Conservation (phyloP, 2,888 invertebrate genomes). For the Lucinisca nassula region DNA sequence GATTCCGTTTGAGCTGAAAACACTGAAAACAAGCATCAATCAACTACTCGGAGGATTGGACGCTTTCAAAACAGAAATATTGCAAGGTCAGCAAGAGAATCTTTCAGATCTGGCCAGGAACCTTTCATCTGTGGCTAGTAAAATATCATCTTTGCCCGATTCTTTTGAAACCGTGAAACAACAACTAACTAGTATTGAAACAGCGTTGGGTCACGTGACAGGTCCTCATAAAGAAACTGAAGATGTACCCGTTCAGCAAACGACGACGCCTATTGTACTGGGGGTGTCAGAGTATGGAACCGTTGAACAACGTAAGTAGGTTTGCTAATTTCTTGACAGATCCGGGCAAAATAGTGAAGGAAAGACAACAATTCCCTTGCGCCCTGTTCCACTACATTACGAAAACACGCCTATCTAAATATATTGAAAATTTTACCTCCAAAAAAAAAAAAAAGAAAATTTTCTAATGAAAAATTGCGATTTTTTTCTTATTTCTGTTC, state of each 20-base stretch:
- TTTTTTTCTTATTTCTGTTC: too few species aligned
- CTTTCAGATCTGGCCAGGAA: not conserved
- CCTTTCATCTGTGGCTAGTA: not conserved
- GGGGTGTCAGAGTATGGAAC: too few species aligned
- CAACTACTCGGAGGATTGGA: not conserved
- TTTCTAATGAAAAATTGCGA: too few species aligned
- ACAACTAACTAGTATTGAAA: not conserved
- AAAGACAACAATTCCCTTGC: too few species aligned
- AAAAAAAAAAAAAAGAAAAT: too few species aligned
- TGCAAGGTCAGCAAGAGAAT: not conserved
- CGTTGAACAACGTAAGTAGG: too few species aligned
- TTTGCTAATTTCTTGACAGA: too few species aligned
- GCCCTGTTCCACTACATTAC: too few species aligned
- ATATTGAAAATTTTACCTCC: too few species aligned
- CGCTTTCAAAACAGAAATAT: not conserved
- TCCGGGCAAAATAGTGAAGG: too few species aligned
- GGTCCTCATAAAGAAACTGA: not conserved
- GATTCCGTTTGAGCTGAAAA: not conserved
- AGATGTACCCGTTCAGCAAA: not conserved
- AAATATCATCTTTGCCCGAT: not conserved
- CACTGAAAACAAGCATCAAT: not conserved
- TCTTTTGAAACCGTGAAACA: not conserved
- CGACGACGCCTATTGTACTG: too few species aligned
- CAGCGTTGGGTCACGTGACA: not conserved
- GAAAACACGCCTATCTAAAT: too few species aligned